Conservation (phyloP, 2,797 vertebrate genomes). For the Lates japonicus region DNA sequence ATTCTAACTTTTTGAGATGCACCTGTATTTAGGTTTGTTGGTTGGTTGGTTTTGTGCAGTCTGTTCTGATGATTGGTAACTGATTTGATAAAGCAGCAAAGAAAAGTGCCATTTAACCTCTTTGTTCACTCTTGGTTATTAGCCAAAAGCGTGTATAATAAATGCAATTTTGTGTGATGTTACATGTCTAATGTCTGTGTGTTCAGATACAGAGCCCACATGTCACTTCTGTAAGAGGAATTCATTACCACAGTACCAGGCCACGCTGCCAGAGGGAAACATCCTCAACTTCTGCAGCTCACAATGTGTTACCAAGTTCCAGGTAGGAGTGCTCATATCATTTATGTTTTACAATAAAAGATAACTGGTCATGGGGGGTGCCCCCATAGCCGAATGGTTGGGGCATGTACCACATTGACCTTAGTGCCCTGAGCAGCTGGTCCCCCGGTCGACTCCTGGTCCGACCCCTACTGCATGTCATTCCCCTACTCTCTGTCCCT, state of each 20-base stretch:
- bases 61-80: not conserved
- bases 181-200: constrained; percentile 26
- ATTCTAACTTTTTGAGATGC: too few relatives aligned
- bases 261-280: constrained; percentile 96
- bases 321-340: constrained; percentile 82
- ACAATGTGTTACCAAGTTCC: constrained; percentile 98
- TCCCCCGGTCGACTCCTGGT: too few relatives aligned
- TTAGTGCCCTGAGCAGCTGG: too few relatives aligned
- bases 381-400: too few relatives aligned
- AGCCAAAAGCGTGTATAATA: not conserved
- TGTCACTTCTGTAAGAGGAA: constrained; percentile 99
- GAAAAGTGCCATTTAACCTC: constrained; percentile 7
- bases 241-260: constrained; percentile 97
- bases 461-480: too few relatives aligned
- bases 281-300: constrained; percentile 99
- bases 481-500: too few relatives aligned
- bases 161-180: not conserved
- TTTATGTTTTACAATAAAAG: too few relatives aligned
- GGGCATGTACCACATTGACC: too few relatives aligned
- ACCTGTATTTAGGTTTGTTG: constrained; percentile 1
- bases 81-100: not conserved
- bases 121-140: not conserved
- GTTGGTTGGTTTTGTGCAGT: too few relatives aligned
- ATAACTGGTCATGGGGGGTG: too few relatives aligned
- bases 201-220: constrained; percentile 91